Base-by-base conservation (phyloP, 2,797 vertebrate genomes). In the Xenentodon cancila region DNA sequence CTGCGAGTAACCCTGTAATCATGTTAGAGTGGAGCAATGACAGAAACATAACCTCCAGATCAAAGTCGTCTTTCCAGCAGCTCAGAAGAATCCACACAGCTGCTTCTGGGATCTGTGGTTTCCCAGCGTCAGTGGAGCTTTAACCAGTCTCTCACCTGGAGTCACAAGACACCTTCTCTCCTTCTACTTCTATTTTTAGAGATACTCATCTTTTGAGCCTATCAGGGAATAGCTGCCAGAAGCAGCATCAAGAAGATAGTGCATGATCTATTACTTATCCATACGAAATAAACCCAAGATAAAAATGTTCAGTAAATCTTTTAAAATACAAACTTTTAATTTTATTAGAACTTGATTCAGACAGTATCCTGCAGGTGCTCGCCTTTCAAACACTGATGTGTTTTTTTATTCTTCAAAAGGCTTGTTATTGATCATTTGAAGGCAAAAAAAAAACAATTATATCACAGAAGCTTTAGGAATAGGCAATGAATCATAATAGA, bases 81-180 rank as follows among this genome's bases (percentile, higher is more conserved):
- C 54, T 62, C 37, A 21, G 25, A 72, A 60, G 61, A 69, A 77
- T 75, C 68, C 64, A 68, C 50, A 55, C 18, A 42, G 61, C 45
- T 30, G 54, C 46, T 18, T 54, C 42, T 53, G 19, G 43, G 52
- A 75, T 72, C 60, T 61, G 49, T 67, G 77, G 51, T 47, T 55
- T 69, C 19, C 46, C 16, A 46, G 58, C 73, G 61, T 81, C 68
- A 77, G 64, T 30, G 46, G 55, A 56, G 53, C 47, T 42, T 44
- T 37, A 59, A 58, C 62, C 79, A 59, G 48, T 59, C 65, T 34
- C 22, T 64, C 65, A 53, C 32, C 12, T 37, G 34, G 4, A 2
- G 12, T 37, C 9, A 11, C 5, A 37, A 13, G 3, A 13, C 34
- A 37, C 34, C 34, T 11, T 37, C 34, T 12, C 34, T 13, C 30